Base-by-base conservation (phyloP, 2,888 invertebrate genomes). In the Epistrophella euchroma region DNA sequence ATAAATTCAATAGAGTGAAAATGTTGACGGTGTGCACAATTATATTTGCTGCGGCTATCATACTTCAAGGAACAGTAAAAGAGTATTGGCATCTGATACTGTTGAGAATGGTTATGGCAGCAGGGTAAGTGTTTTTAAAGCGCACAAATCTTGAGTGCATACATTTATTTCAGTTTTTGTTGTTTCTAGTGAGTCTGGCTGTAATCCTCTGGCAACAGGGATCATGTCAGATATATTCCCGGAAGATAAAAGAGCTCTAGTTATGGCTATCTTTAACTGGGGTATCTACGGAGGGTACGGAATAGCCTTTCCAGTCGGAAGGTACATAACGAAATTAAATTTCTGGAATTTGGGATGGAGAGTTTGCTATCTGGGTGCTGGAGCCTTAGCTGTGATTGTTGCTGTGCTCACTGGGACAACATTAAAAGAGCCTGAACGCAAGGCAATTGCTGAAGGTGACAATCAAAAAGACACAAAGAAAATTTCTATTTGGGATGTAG, bases 221-320 rank as follows among this genome's bases (percentile, higher is more conserved):
- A 95, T 97, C 60, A 93, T 97, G 80, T 96, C 96, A 0, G 97
- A 97, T 90, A 94, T 97, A 89, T 97, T 97, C 90, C 95, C 96
- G 0, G 96, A 96, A 90, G 94, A 95, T 85, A 96, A 97, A 90
- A 94, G 98, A 76, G 98, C 97, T 1, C 92, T 98, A 52, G 98
- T 98, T 15, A 95, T 98, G 94, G 97, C 98, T 0, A 95, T 98
- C 86, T 98, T 98, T 93, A 98, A 98, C 92, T 98, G 98, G 98
- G 98, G 98, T 13, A 98, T 98, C 88, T 98, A 98, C 90, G 97
- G 98, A 40, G 98, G 98, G 3, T 98, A 98, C 89, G 98, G 98
- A 58, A 95, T 98, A 88, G 97, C 98, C 0, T 98, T 98, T 91
- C 98, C 98, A 0, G 96, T 98, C 6, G 98, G 98, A 0, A 95